These are phyloP conservation scores for Omphaloscelis lunosa DNA, from an alignment of 2,888 invertebrate genomes.

Conservation along the genomic window DNA sequence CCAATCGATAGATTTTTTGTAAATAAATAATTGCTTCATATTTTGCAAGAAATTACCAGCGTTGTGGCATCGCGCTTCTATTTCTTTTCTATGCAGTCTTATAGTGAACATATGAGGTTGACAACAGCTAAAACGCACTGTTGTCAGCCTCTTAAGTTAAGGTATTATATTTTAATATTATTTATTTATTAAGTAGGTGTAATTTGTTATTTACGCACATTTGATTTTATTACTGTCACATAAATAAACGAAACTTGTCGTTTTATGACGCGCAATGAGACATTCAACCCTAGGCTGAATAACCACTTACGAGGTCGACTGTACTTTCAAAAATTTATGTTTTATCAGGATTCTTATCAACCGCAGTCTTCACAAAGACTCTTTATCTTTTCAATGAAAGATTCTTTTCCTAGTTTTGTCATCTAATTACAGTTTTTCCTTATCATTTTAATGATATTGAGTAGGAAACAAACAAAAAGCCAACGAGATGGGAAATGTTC, in stretches of 20 bases:
- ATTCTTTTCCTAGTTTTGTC: conserved; percentile 5
- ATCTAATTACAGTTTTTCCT: background rate
- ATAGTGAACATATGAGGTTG: too few relatives aligned
- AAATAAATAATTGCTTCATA: too few relatives aligned
- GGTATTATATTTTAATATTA: too few relatives aligned
- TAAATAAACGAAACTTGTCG: background rate
- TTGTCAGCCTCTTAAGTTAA: too few relatives aligned
- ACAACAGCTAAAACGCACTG: too few relatives aligned
- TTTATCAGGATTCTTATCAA: background rate
- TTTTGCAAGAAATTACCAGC: too few relatives aligned
- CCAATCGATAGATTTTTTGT: too few relatives aligned
- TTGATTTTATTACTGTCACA: too few relatives aligned
- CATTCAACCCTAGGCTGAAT: background rate
- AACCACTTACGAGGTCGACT: background rate
- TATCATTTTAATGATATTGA: background rate
- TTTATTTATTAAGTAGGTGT: background rate
- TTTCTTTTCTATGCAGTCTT: too few relatives aligned
- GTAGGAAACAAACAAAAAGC: background rate
- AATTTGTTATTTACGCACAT: background rate
- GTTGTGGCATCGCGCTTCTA: too few relatives aligned
- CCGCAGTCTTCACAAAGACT: background rate
- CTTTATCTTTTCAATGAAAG: background rate
- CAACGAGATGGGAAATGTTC: background rate
- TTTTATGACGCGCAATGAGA: background rate
- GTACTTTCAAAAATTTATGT: background rate